Conservation (phyloP, 2,113 vertebrate species). For the Cheilinus undulatus region DNA sequence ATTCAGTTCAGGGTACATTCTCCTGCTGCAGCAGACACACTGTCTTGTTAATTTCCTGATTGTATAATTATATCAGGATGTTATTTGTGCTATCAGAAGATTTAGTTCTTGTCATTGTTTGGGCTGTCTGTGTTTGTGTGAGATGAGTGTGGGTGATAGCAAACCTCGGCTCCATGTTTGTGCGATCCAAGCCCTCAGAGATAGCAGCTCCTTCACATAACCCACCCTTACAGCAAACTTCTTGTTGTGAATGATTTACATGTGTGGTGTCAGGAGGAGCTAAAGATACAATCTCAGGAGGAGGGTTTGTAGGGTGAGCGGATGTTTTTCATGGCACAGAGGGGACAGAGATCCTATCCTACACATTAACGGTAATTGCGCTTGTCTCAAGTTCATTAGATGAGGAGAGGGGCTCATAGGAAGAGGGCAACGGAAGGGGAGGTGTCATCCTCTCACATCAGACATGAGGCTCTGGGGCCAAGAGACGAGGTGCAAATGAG, state of each 20-base stretch:
- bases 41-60: conserved; percentile 79
- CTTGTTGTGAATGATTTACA: conserved; percentile 19
- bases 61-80: conserved; percentile 78
- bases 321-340: conserved; percentile 63
- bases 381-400: conserved; percentile 61
- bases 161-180: conserved; percentile 50
- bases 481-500: conserved; percentile 63
- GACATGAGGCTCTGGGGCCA: conserved; percentile 56
- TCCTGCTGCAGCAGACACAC: conserved; percentile 66
- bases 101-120: conserved; percentile 72
- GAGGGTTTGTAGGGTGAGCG: conserved; percentile 30
- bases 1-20: conserved; percentile 14
- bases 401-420: conserved; percentile 38
- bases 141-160: conserved; percentile 74
- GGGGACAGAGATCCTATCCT: conserved; percentile 68
- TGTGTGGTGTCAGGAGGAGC: conserved; percentile 8
- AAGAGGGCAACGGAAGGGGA: conserved; percentile 66
- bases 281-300: conserved; percentile 17
- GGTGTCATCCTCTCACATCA: conserved; percentile 76
- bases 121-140: conserved; percentile 75
- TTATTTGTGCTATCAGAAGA: conserved; percentile 75
- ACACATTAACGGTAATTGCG: conserved; percentile 73
- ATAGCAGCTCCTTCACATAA: conserved; percentile 46
- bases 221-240: conserved; percentile 19
- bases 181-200: conserved; percentile 68